Percentiles rank a stretch among this genome's conserved stretches.
These are phyloP conservation scores for Rhagoletis pomonella DNA, from an alignment of 1,140 invertebrate genomes.

Conservation along the genomic window DNA sequence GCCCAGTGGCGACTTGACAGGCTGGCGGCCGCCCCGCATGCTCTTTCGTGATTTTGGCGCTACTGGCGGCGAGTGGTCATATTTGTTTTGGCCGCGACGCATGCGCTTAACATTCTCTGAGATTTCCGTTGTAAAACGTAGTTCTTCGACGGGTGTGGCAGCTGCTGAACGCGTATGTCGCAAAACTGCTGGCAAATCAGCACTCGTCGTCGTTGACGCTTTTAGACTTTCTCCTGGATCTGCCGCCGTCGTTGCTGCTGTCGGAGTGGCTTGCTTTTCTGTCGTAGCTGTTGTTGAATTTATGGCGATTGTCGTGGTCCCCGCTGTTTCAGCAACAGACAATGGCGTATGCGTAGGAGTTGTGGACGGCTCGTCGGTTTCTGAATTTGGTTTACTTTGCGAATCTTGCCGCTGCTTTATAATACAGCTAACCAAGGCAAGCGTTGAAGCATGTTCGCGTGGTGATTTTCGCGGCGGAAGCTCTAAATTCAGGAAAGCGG, in stretches of 20 bases:
- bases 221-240: neutral
- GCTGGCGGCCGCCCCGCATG: conserved; percentile 15
- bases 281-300: neutral
- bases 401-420: conserved; percentile 76
- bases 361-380: conserved; percentile 64
- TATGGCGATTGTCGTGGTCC: neutral
- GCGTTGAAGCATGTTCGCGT: conserved; percentile 87
- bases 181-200: neutral
- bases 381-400: conserved; percentile 69
- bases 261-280: neutral
- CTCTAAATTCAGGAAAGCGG: conserved; percentile 67
- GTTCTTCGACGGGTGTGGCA: conserved; percentile 67
- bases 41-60: conserved; percentile 2
- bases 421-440: conserved; percentile 85
- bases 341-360: conserved; percentile 38
- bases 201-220: neutral
- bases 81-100: conserved; percentile 70
- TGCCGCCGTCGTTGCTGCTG: neutral
- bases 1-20: neutral
- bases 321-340: conserved; percentile 9
- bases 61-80: conserved; percentile 64
- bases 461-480: conserved; percentile 87
- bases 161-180: conserved; percentile 66
- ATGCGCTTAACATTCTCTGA: conserved; percentile 70
- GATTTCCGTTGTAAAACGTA: conserved; percentile 70